phyloP scores from a whole-genome alignment of 2,113 vertebrate genomes.

The Callospermophilus lateralis region DNA sequence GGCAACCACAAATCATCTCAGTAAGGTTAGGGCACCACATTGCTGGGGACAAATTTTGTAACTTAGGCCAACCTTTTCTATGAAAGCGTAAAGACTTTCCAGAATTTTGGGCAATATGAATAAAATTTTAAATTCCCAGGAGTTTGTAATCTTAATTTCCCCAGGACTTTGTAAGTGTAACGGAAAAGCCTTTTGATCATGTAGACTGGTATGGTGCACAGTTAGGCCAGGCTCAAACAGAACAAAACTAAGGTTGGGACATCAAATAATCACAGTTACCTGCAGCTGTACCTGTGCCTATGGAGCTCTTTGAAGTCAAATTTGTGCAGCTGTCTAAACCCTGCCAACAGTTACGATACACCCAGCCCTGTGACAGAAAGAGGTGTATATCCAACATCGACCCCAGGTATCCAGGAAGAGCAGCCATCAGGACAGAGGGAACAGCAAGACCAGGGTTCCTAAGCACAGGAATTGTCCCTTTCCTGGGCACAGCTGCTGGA shows the following conservation, averaged over 20 bases:
- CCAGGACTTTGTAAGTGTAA: background rate
- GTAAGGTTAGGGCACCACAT: background rate
- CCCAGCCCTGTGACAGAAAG: background rate
- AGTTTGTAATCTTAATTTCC: too few species aligned
- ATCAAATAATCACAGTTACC: background rate
- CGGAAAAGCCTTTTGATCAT: background rate
- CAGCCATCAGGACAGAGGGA: background rate
- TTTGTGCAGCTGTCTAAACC: background rate
- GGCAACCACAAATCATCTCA: background rate
- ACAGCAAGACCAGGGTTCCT: background rate
- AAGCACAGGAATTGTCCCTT: background rate
- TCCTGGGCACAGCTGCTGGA: background rate
- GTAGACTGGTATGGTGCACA: background rate
- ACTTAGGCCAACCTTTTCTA: background rate
- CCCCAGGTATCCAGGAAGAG: background rate
- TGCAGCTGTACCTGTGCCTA: background rate
- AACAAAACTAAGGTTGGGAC: background rate
- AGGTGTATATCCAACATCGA: background rate
- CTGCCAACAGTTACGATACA: background rate
- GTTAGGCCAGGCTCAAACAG: background rate
- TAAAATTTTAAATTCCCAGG: background rate
- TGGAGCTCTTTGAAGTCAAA: background rate
- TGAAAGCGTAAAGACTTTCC: background rate
- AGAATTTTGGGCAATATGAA: background rate
- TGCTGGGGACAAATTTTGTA: background rate